Evolutionary conservation across 2,888 invertebrate species (phyloP).

Genomic region (Eilema sororculum): DNA sequence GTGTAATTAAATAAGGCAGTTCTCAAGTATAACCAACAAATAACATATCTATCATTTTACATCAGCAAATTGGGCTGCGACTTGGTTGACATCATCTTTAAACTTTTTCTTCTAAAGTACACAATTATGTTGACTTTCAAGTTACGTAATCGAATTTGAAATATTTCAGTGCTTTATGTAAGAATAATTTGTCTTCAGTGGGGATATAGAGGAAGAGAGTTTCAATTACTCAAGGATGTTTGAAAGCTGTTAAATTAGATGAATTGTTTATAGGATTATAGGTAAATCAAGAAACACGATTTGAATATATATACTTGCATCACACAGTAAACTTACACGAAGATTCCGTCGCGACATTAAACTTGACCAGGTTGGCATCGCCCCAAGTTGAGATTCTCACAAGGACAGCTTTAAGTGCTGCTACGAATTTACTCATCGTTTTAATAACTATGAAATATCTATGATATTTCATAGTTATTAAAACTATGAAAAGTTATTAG

Average conservation of each 20-base stretch:
- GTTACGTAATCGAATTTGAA: background rate
- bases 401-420: background rate
- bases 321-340: too few species aligned
- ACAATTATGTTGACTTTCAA: too few species aligned
- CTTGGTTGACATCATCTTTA: too few species aligned
- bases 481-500: too few species aligned
- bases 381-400: background rate
- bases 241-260: background rate
- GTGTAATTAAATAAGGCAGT: background rate
- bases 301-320: background rate
- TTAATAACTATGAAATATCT: background rate
- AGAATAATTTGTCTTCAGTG: background rate
- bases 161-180: background rate
- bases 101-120: too few species aligned
- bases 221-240: background rate
- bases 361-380: conserved; percentile 8
- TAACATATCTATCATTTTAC: background rate
- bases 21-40: background rate
- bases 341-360: background rate
- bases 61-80: background rate
- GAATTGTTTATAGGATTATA: background rate
- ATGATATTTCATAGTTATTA: too few species aligned
- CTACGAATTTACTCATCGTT: background rate
- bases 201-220: too few species aligned
- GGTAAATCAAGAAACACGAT: background rate